A percentile compares a stretch with the other conserved stretches of the same genome.
Evolutionary conservation across 2,888 invertebrate species (phyloP).

Genomic region (Parnassius glacialis): DNA sequence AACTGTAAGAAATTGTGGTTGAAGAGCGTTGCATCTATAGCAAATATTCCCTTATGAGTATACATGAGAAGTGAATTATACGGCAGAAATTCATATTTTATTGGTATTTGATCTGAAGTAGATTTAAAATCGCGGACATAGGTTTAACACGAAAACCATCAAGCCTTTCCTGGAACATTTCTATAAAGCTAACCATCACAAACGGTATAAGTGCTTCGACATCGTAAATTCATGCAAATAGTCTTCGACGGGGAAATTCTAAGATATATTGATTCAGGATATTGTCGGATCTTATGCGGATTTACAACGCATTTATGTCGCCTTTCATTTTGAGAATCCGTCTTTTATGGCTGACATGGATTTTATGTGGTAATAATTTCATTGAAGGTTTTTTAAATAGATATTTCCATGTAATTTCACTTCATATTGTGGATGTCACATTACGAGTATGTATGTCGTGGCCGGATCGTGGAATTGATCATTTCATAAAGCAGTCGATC

Average conservation of each 20-base stretch:
- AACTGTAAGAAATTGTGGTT: too few species aligned
- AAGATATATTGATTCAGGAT: constrained; percentile 50
- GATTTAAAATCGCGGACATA: constrained; percentile 15
- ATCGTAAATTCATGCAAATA: constrained; percentile 54
- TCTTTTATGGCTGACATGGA: constrained; percentile 35
- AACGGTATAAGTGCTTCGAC: constrained; percentile 28
- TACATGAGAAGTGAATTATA: not conserved
- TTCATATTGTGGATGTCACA: not conserved
- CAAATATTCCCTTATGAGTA: too few species aligned
- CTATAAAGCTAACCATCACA: constrained; percentile 24
- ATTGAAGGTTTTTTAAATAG: constrained; percentile 22
- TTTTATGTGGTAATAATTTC: constrained; percentile 27
- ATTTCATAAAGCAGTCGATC: too few species aligned
- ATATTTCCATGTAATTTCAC: constrained; percentile 6
- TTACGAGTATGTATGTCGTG: too few species aligned
- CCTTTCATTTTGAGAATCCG: constrained; percentile 41
- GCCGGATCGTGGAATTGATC: too few species aligned
- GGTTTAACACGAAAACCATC: constrained; percentile 19
- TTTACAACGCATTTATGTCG: constrained; percentile 49
- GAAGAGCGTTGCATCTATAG: too few species aligned
- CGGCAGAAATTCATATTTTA: constrained; percentile 12
- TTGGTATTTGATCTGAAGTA: constrained; percentile 4
- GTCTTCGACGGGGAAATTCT: constrained; percentile 37
- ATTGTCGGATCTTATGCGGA: constrained; percentile 40
- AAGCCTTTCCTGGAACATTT: constrained; percentile 24